These are phyloP conservation scores for Ecliptopera silaceata DNA, from an alignment of 2,888 invertebrate genomes.

Conservation along the genomic window DNA sequence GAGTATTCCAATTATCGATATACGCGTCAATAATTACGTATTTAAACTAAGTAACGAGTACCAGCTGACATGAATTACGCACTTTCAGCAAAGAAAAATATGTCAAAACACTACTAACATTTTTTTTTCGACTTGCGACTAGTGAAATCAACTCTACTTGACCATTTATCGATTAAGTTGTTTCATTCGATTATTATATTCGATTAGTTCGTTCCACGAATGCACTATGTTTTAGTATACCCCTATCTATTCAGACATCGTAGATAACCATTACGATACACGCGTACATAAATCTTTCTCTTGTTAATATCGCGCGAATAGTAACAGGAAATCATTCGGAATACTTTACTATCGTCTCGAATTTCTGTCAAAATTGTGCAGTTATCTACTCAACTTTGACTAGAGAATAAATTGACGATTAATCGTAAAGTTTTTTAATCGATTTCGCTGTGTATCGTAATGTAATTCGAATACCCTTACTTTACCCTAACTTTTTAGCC, in stretches of 20 bases:
- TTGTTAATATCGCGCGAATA: conserved; percentile 71
- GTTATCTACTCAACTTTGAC: conserved; percentile 31
- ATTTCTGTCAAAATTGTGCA: conserved; percentile 37
- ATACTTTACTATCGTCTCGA: conserved; percentile 47
- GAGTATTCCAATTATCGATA: conserved; percentile 68
- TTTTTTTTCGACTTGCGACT: conserved; percentile 82
- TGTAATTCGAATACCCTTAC: conserved; percentile 62
- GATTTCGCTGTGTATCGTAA: conserved; percentile 60
- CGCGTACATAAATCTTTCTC: conserved; percentile 53
- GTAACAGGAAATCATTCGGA: conserved; percentile 61
- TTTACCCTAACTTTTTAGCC: conserved; percentile 64
- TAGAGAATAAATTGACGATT: conserved; percentile 8
- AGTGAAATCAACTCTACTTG: conserved; percentile 84
- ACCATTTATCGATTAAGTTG: conserved; percentile 79
- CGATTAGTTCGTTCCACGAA: conserved; percentile 76
- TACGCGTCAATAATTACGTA: conserved; percentile 39
- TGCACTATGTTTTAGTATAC: conserved; percentile 78
- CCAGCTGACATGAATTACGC: conserved; percentile 84
- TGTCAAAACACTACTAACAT: conserved; percentile 84
- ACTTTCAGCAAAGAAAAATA: conserved; percentile 84
- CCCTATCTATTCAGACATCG: conserved; percentile 71
- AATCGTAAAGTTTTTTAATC: conserved; percentile 40
- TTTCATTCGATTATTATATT: conserved; percentile 66
- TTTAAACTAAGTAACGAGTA: conserved; percentile 65
- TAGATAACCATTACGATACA: conserved; percentile 54